Evolutionary conservation across 2,113 vertebrate genomes (phyloP), one percentile per base, ranked within the genome.

Genomic region (Pedionomus torquatus): DNA sequence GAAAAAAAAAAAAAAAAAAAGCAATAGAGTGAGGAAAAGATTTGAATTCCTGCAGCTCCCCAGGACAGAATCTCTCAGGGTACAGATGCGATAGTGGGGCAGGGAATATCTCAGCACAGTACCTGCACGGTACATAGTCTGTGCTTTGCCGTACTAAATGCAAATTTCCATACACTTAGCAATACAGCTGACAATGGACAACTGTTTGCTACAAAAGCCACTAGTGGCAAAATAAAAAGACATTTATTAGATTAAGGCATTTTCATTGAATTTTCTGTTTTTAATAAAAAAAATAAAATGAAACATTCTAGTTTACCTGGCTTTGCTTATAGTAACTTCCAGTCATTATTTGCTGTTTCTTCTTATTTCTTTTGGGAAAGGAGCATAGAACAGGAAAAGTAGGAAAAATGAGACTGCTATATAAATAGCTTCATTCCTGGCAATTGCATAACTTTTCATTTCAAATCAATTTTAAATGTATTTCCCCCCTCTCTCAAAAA

Each of bases 401-500:
- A 26, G 80, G 88, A 74, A 97, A 95, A 95, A 57, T 57, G 61
- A 90, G 65, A 58, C 74, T 87, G 81, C 81, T 89, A 68, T 87
- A 96, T 96, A 96, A 89, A 90, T 93, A 96, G 83, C 74, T 91
- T 82, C 48, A 61, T 85, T 95, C 86, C 49, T 91, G 91, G 83
- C 89, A 95, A 94, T 93, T 95, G 77, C 83, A n/a, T 95, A 90
- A 95, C 89, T 96, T 94, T 94, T 93, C 72, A 94, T 90, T 95
- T 95, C 72, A 93, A 95, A 96, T 92, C 60, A 87, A 92, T 94
- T 96, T 95, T 79, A 97, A 97, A 95, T 84, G 26, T 76, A 93
- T 94, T 96, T 92, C 65, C 65, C 88, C 74, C 94, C 52, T 52
- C 64, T 93, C 87, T 89, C 65, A 93, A 89, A 85, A 70, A 66